phyloP scores from a whole-genome alignment of 2,888 invertebrate genomes.

The Ichneumon xanthorius region DNA sequence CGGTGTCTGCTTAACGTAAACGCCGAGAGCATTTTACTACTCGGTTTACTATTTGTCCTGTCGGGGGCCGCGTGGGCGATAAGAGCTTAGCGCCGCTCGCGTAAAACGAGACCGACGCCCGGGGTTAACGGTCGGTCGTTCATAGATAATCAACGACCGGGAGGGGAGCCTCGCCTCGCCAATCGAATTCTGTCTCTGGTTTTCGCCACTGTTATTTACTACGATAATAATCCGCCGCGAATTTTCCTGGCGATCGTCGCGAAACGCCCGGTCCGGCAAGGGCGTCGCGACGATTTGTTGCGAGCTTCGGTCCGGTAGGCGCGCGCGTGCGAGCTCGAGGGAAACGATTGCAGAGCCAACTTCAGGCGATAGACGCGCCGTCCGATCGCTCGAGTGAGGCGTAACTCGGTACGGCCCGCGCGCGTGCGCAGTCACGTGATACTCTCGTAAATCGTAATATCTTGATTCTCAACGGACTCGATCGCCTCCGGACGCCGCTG shows the following conservation, averaged over 20 bases:
- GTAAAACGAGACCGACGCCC: conserved; percentile 71
- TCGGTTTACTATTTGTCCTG: conserved; percentile 68
- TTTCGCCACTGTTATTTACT: conserved; percentile 23
- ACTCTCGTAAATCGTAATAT: no score
- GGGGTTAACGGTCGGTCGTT: conserved; percentile 70
- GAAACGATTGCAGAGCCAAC: no score
- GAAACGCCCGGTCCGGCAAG: no score
- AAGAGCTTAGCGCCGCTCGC: conserved; percentile 66
- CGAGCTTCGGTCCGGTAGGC: no score
- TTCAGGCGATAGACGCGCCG: no score
- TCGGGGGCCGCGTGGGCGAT: conserved; percentile 62
- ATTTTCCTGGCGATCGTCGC: neutral
- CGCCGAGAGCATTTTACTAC: conserved; percentile 46
- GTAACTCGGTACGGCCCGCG: no score
- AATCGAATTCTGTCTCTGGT: conserved; percentile 42
- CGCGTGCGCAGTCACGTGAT: no score
- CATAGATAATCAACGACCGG: conserved; percentile 57
- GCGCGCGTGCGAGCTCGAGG: no score
- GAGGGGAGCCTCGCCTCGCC: conserved; percentile 21
- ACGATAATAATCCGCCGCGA: neutral
- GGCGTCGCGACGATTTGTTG: no score
- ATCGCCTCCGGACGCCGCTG: no score
- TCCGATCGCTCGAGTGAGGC: no score
- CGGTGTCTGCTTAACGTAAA: conserved; percentile 34
- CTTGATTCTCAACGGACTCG: no score